Percentiles rank a stretch among this genome's conserved stretches.
Conservation (phyloP, 2,113 vertebrate genomes). For the Delphinus delphis region DNA sequence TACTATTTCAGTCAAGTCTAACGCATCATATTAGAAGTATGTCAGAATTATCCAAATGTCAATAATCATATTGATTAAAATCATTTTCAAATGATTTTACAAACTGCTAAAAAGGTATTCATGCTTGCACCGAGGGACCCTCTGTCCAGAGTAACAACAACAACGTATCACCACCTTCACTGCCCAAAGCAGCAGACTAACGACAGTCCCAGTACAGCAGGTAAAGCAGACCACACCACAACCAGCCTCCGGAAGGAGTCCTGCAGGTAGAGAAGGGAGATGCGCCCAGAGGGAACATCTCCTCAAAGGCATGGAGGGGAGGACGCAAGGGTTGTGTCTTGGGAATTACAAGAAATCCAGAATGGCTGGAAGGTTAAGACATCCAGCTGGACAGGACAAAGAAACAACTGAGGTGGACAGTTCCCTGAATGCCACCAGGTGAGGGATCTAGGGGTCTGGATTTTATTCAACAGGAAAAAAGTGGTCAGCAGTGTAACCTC, state of each 20-base stretch:
- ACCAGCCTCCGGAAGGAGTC: too few species aligned
- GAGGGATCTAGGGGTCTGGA: background rate
- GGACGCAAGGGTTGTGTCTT: rapidly evolving
- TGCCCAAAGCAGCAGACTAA: background rate
- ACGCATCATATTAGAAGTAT: background rate
- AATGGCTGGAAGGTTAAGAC: background rate
- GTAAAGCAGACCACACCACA: rapidly evolving
- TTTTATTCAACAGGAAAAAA: background rate
- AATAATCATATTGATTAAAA: background rate
- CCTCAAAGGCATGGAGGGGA: background rate
- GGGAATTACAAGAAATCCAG: background rate
- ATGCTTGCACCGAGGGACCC: background rate
- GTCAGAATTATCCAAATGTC: background rate
- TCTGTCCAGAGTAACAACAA: background rate
- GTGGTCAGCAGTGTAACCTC: background rate
- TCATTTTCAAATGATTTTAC: background rate
- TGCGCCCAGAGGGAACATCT: too few species aligned
- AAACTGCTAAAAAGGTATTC: background rate
- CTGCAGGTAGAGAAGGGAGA: rapidly evolving
- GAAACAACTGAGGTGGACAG: too few species aligned
- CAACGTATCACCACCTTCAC: rapidly evolving
- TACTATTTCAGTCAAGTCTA: background rate
- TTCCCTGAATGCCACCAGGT: background rate
- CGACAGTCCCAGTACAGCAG: rapidly evolving
- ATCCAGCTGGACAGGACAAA: background rate